Percentiles rank a stretch among this genome's conserved stretches.
phyloP scores from a whole-genome alignment of 2,113 vertebrate genomes.

The Cebidichthys violaceus region DNA sequence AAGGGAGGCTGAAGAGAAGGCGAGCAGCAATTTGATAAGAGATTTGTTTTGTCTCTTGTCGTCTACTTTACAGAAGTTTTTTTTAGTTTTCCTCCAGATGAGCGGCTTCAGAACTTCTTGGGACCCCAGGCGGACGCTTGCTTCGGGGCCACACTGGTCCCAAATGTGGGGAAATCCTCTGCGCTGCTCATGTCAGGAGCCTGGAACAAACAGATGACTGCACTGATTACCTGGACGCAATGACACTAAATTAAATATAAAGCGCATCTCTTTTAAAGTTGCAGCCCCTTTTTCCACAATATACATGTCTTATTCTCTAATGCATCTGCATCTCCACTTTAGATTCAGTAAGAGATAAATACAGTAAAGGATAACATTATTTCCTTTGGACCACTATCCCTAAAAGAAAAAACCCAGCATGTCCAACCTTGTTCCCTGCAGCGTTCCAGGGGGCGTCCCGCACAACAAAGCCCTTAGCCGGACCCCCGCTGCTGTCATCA shows the following conservation, averaged over 20 bases:
- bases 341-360: too few species aligned
- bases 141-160: conserved; percentile 83
- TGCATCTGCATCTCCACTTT: neutral
- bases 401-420: neutral
- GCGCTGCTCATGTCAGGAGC: conserved; percentile 89
- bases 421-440: conserved; percentile 82
- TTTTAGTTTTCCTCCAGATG: neutral
- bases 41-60: conserved; percentile 53
- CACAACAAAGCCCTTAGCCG: conserved; percentile 87
- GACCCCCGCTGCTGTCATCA: conserved; percentile 78
- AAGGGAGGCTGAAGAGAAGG: conserved; percentile 51
- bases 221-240: neutral
- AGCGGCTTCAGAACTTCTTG: conserved; percentile 84
- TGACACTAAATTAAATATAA: too few species aligned
- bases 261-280: neutral
- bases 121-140: conserved; percentile 87
- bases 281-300: neutral
- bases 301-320: neutral
- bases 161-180: conserved; percentile 88
- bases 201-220: conserved; percentile 59
- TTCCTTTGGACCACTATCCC: neutral
- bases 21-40: conserved; percentile 73
- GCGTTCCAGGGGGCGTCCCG: conserved; percentile 88
- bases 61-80: conserved; percentile 56
- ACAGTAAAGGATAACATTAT: neutral